Conservation (phyloP, 30 jellyfish, hydroid and myxozoan genomes). For the Mastigias papua region DNA sequence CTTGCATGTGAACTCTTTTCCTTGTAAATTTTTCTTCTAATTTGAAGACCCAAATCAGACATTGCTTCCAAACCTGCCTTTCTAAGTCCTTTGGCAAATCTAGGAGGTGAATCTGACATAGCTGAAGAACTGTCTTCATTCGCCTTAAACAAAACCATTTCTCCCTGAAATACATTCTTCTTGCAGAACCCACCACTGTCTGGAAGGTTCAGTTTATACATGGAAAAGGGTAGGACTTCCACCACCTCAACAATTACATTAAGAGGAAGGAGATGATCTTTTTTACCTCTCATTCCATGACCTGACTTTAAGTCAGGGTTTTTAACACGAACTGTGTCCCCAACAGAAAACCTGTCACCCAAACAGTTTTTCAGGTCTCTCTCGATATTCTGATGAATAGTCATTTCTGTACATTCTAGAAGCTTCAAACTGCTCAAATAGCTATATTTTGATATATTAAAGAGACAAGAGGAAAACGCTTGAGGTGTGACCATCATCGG, state of each 20-base stretch:
- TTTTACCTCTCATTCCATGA: background rate
- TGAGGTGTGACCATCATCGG: background rate
- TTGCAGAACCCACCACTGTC: background rate
- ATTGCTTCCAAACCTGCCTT: slow-evolving; percentile 14
- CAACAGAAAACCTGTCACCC: slow-evolving; percentile 13
- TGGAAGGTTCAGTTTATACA: slow-evolving; percentile 15
- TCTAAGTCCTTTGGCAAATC: background rate
- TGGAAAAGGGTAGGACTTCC: slow-evolving; percentile 19
- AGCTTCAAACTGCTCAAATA: background rate
- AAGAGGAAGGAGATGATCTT: slow-evolving; percentile 28
- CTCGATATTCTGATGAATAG: slow-evolving; percentile 23
- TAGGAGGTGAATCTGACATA: background rate
- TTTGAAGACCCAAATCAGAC: slow-evolving; percentile 18
- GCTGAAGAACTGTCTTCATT: background rate
- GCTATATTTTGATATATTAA: background rate
- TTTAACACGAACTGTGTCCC: slow-evolving; percentile 6
- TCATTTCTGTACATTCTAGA: slow-evolving; percentile 1
- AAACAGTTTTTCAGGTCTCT: slow-evolving; percentile 19
- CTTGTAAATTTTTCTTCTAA: background rate
- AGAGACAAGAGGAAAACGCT: background rate
- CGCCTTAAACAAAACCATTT: slow-evolving; percentile 15
- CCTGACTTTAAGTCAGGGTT: background rate
- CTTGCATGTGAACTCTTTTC: background rate
- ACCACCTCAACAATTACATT: slow-evolving; percentile 27
- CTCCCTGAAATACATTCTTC: slow-evolving; percentile 23